phyloP scores from a whole-genome alignment of 2,113 vertebrate genomes.

The Oryzias javanicus region DNA sequence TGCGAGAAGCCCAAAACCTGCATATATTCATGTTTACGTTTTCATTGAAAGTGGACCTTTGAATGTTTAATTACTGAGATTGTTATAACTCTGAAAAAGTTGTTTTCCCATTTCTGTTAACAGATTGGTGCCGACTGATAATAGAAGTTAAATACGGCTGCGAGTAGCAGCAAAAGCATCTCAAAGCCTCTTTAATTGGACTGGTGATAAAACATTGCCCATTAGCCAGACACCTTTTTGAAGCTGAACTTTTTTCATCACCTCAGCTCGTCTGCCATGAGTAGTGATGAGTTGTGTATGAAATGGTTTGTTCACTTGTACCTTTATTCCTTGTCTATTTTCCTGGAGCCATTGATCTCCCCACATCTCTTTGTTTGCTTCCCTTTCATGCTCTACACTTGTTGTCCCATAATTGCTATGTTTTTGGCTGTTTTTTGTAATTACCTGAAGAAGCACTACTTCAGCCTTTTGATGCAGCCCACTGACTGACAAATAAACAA shows the following conservation, averaged over 20 bases:
- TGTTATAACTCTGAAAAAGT: too few species aligned
- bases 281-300: conserved; percentile 7
- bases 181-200: conserved; percentile 13
- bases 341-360: conserved; percentile 7
- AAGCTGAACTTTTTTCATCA: neutral
- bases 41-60: too few species aligned
- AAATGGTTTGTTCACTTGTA: conserved; percentile 18
- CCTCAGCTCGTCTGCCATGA: neutral
- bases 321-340: conserved; percentile 18
- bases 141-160: conserved; percentile 17
- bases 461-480: neutral
- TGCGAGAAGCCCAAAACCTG: too few species aligned
- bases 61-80: too few species aligned
- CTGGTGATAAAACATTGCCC: conserved; percentile 20
- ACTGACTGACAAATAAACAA: conserved; percentile 24
- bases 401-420: neutral
- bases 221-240: conserved; percentile 29
- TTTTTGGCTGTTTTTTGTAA: conserved; percentile 17
- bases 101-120: too few species aligned
- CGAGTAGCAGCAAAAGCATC: conserved; percentile 5
- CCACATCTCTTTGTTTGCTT: neutral
- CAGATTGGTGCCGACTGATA: too few species aligned
- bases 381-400: neutral
- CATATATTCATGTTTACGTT: too few species aligned
- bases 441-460: neutral